Evolutionary conservation across 2,888 invertebrate genomes (phyloP), one percentile per base, ranked within the genome.

Genomic region (Nomada goodeniana): DNA sequence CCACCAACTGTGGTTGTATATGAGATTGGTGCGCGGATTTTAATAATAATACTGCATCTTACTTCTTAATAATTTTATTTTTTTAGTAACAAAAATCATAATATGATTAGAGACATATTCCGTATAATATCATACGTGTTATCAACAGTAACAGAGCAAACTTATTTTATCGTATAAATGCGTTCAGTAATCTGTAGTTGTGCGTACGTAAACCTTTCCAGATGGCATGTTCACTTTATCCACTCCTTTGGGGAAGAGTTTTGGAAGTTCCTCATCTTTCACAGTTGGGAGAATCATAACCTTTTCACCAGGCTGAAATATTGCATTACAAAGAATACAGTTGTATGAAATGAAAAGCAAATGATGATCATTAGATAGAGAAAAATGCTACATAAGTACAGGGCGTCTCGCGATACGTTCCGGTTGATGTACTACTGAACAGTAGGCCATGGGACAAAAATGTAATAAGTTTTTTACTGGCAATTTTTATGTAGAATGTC

Each of bases 251-350:
- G 97, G 96, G 93, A 97, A 97, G 0, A 97, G 91, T 87, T 95
- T 95, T 0, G 95, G 92, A 0, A 96, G 95, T 64, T 97, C 96
- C 67, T 96, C 96, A 29, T 96, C 95, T 52, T 95, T 95, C 2
- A 98, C 95, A 5, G 94, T 93, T 11, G 98, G 98, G 52, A 97
- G 91, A 83, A 98, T 96, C 97, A 98, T 98, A 52, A 97, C 97
- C 91, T 96, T 96, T 13, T 96, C 96, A 69, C 97, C 97, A 65
- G 95, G 96, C 96, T 96, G 90, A 15, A 52, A 59, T 5, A 50
- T 20, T 23, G 1, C 60, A 60, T 11, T 20, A 50, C 13, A 36
- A 0, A n/a, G 13, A 57, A 57, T 11, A 47, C 47, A 47, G 3
- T 47, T 13, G 47, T 15, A 15, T 15, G 13, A 15, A 2, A 15